Percentiles rank a stretch among this genome's conserved stretches.
Conservation (phyloP, 2,888 invertebrate species). For the Podotricha telesiphe region DNA sequence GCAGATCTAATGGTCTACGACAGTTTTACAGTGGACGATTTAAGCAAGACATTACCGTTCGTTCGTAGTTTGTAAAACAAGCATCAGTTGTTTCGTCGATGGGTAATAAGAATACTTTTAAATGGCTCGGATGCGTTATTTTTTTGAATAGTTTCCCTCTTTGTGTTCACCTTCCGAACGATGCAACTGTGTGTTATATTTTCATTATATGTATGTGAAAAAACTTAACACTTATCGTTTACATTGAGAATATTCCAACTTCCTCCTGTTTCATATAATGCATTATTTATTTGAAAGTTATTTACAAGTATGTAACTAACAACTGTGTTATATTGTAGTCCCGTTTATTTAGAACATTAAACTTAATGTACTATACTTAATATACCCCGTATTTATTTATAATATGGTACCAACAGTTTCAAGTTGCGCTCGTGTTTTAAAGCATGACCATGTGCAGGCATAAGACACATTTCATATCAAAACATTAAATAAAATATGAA, state of each 20-base stretch:
- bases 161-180: conserved; percentile 6
- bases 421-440: not conserved
- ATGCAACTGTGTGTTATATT: not conserved
- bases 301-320: not conserved
- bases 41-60: conserved; percentile 78
- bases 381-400: not conserved
- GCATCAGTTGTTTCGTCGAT: conserved; percentile 62
- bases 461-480: not conserved
- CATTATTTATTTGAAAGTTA: not conserved
- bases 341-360: not conserved
- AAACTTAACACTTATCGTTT: conserved; percentile 10
- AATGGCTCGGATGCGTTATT: conserved; percentile 10
- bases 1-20: conserved; percentile 82
- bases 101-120: conserved; percentile 38
- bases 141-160: conserved; percentile 9
- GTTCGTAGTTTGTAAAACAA: conserved; percentile 78
- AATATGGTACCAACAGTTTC: not conserved
- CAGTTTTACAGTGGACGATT: conserved; percentile 73
- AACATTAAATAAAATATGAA: not conserved
- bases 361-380: not conserved
- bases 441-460: conserved; percentile 1
- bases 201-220: not conserved
- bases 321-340: not conserved
- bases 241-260: not conserved
- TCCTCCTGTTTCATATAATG: not conserved